Evolutionary conservation across 1,140 invertebrate genomes (phyloP).

Genomic region (Vanessa atalanta): DNA sequence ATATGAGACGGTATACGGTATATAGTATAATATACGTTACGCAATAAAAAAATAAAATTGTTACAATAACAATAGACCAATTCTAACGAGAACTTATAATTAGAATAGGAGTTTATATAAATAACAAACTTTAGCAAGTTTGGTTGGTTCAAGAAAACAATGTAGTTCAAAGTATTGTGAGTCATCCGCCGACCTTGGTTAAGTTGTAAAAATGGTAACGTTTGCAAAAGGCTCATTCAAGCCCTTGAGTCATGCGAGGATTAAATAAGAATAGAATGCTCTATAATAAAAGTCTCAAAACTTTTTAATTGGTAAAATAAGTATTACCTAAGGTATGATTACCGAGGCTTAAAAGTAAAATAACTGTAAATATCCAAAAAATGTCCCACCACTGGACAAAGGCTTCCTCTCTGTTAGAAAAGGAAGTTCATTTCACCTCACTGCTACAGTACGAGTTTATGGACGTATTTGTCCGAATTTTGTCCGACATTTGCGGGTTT

Average conservation of each 20-base stretch:
- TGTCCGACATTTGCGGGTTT: no score
- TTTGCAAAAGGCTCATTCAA: constrained; percentile 38
- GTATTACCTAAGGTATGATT: no score
- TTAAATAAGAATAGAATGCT: constrained; percentile 4
- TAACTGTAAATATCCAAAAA: no score
- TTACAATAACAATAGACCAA: neutral
- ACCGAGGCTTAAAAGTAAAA: no score
- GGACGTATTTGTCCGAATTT: no score
- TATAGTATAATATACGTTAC: no score
- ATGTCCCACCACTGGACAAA: no score
- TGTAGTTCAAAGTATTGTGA: constrained; percentile 42
- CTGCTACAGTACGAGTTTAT: no score
- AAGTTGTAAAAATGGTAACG: constrained; percentile 40
- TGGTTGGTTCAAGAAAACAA: constrained; percentile 32
- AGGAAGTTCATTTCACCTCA: no score
- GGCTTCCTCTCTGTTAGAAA: no score
- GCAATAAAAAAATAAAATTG: neutral
- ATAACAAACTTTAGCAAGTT: constrained; percentile 15
- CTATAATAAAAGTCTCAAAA: constrained; percentile 5
- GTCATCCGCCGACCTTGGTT: constrained; percentile 40
- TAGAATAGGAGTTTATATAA: constrained; percentile 8
- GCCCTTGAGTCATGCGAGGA: constrained; percentile 43
- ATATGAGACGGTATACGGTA: no score
- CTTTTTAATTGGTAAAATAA: neutral
- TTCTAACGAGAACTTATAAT: neutral